Evolutionary conservation across 2,888 invertebrate genomes (phyloP), one percentile per base, ranked within the genome.

Genomic region (Conops quadrifasciatus): DNA sequence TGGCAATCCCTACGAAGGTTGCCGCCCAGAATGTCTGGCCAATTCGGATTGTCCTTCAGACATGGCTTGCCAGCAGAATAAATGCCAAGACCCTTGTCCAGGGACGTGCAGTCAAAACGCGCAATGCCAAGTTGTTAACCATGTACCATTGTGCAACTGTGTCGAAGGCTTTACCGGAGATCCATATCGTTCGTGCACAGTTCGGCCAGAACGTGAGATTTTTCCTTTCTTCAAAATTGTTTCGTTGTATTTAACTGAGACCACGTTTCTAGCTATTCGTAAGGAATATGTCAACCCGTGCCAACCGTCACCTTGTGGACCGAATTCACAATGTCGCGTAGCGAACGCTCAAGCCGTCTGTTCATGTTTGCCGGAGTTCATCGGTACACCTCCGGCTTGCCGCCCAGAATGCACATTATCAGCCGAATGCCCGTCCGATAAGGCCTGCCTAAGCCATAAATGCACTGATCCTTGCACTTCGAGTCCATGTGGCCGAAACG

Each of bases 381-480:
- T 91, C 36, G 94, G 94, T 21, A 89, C 90, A 78, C 94, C 94
- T 21, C 92, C 91, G 72, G 90, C 90, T 16, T 94, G 93, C 82
- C 88, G 93, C 77, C 94, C 93, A 13, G 93, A 93, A 85, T 94
- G 94, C 82, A 90, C 91, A 36, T 88, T 91, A 43, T 94, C 92
- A 79, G 90, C 92, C 0, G 94, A 94, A 83, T 95, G 95, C 83
- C 82, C 91, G 1, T 86, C 88, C 21, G 89, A 91, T 76, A 90
- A 89, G 80, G 92, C 94, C 2, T 95, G 95, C 79, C 86, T 93
- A 15, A 90, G 91, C 79, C 90, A 91, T 77, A 93, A 93, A 86
- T 95, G 95, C 82, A 82, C 87, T 28, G 89, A 94, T 83, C 94
- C 95, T 49, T 95, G 95, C 76, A 89, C 90, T 45, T 90, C 89